Base-by-base conservation (phyloP, 2,888 invertebrate species). In the Nyleta sp. region DNA sequence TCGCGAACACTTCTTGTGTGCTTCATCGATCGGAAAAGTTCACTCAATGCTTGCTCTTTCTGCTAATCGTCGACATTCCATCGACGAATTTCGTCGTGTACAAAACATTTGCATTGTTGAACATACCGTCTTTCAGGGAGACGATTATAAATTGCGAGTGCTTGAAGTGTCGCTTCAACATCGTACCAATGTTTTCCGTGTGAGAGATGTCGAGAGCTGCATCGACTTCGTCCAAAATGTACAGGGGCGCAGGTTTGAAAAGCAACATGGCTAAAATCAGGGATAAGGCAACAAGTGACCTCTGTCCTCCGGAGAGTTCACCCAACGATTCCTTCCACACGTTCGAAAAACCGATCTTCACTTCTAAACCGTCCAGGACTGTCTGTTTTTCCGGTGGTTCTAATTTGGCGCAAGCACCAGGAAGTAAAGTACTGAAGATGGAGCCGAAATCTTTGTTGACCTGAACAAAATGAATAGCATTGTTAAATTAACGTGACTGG, bases 41-140 rank as follows among this genome's bases (percentile, higher is more conserved):
- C 24, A 24, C 7, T 24, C 24, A 75, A 48, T 60, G 35, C 50
- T 80, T 80, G 24, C 68, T 50, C 20, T 76, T 94, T 78, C 97
- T 93, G 28, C 94, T 93, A 33, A 99, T 96, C 3, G 95, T 94
- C 0, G 99, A 99, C 91, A 97, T 96, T 59, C 99, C 99, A 91
- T 99, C 98, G 24, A 97, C 94, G 91, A 99, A 99, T 85, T 95
- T 94, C 0, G 99, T 99, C 65, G 96, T 95, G 92, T 97, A 99
- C 65, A 99, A 91, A 20, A 99, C 98, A 91, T 99, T 99, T 0
- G 99, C 99, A 91, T 99, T 99, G 91, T 97, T 98, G 92, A 99
- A 99, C 98, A 99, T 99, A 24, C 99, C 99, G 91, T 99, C 99
- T 89, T 99, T 99, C 48, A 99, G 93, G 0, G 99, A 99, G 0